Evolutionary conservation across 2,888 invertebrate species (phyloP).

Genomic region (Eristalinus aeneus): DNA sequence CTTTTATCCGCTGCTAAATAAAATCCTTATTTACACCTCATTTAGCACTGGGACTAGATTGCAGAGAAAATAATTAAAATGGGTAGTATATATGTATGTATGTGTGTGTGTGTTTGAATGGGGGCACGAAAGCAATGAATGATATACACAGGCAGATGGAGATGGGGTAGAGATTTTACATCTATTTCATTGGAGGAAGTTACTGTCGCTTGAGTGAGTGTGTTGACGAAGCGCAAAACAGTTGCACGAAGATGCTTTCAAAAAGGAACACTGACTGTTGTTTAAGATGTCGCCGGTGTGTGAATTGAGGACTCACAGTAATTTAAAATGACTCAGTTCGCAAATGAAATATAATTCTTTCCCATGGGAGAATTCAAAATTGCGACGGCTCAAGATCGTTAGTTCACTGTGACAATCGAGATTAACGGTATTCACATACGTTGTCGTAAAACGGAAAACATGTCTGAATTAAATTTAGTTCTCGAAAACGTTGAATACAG

Average conservation of each 20-base stretch:
- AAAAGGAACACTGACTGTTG: not conserved
- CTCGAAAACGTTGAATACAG: not conserved
- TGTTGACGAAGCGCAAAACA: not conserved
- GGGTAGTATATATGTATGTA: not conserved
- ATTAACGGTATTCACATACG: too few species aligned
- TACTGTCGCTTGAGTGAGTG: constrained; percentile 55
- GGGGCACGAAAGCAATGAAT: constrained; percentile 14
- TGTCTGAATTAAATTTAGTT: too few species aligned
- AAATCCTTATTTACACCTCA: constrained; percentile 51
- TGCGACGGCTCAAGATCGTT: not conserved
- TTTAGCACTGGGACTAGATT: constrained; percentile 40
- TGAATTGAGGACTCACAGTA: not conserved
- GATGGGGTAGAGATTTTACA: not conserved
- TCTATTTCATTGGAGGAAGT: constrained; percentile 27
- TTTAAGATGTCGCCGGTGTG: not conserved
- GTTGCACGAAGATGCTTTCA: not conserved
- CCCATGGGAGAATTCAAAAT: not conserved
- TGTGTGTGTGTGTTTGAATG: not conserved
- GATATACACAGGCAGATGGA: not conserved
- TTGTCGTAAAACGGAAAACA: too few species aligned
- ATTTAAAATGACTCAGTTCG: not conserved
- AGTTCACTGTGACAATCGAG: not conserved
- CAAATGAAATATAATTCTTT: not conserved
- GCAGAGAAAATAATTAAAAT: constrained; percentile 45
- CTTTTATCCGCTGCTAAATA: constrained; percentile 40